Percentiles rank a stretch among this genome's conserved stretches.
Conservation (phyloP, 1,140 invertebrate species). For the Drosophila serrata region DNA sequence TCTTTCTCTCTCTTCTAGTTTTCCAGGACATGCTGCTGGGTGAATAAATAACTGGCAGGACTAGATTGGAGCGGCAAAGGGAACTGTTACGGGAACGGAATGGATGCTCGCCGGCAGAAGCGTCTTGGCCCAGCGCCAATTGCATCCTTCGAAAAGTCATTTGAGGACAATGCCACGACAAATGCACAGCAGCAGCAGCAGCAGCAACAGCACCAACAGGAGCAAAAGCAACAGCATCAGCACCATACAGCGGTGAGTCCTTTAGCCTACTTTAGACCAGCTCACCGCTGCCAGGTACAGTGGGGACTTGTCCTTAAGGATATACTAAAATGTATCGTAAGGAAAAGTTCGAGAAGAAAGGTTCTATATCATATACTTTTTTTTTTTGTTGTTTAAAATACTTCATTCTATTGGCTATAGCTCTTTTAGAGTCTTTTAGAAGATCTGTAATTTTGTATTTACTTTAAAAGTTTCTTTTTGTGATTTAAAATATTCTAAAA, state of each 20-base stretch:
- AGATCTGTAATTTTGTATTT: no score
- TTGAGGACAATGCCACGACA: slow-evolving; percentile 89
- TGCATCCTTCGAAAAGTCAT: slow-evolving; percentile 96
- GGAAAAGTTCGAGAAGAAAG: background rate
- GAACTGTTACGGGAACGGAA: slow-evolving; percentile 40
- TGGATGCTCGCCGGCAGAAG: slow-evolving; percentile 87
- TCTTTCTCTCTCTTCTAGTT: slow-evolving; percentile 28
- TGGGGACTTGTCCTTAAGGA: background rate
- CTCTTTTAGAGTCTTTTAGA: no score
- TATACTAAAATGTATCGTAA: accelerated
- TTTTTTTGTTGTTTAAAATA: no score
- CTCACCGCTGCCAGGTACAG: slow-evolving; percentile 10
- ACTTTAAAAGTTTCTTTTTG: no score
- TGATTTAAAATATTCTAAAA: no score
- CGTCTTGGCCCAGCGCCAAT: slow-evolving; percentile 95
- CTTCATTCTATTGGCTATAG: no score
- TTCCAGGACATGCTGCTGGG: slow-evolving; percentile 42
- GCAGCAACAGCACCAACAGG: slow-evolving; percentile 15
- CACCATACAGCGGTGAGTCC: slow-evolving; percentile 48
- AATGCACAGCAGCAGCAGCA: slow-evolving; percentile 51
- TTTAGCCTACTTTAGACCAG: slow-evolving; percentile 30
- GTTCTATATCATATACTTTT: no score
- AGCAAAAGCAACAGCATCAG: slow-evolving; percentile 36
- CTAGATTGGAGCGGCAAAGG: slow-evolving; percentile 22
- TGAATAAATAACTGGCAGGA: slow-evolving; percentile 30